A percentile compares a stretch with the other conserved stretches of the same genome.
These are phyloP conservation scores for Agelaius phoeniceus DNA, from an alignment of 2,113 vertebrate species.

Conservation along the genomic window DNA sequence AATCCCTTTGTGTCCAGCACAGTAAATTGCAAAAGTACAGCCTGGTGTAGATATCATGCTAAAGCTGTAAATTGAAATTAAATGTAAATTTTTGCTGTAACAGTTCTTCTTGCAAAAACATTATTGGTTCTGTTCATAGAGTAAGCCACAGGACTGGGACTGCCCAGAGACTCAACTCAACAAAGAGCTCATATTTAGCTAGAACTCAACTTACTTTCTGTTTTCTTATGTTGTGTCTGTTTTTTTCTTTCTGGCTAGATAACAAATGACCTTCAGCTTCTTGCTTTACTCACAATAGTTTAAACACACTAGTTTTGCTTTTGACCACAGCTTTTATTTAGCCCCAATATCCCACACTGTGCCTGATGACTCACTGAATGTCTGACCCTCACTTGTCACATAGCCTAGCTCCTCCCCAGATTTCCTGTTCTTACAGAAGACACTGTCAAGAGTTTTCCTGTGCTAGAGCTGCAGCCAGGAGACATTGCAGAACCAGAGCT, in stretches of 20 bases:
- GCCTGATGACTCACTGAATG: neutral
- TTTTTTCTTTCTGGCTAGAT: neutral
- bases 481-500: neutral
- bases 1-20: neutral
- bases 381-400: neutral
- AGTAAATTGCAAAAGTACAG: neutral
- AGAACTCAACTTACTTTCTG: neutral
- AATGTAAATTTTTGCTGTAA: neutral
- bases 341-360: neutral
- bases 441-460: neutral
- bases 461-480: neutral
- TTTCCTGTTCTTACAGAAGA: neutral
- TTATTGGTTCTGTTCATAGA: neutral
- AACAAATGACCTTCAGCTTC: neutral
- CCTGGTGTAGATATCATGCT: neutral
- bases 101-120: neutral
- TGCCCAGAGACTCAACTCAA: fast-evolving
- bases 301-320: neutral
- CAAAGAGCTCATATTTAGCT: neutral
- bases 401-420: neutral
- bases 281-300: neutral
- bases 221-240: neutral
- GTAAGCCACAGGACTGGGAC: neutral
- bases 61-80: neutral
- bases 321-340: neutral